phyloP scores from a whole-genome alignment of 2,797 vertebrate genomes.

The Xenopus petersii region DNA sequence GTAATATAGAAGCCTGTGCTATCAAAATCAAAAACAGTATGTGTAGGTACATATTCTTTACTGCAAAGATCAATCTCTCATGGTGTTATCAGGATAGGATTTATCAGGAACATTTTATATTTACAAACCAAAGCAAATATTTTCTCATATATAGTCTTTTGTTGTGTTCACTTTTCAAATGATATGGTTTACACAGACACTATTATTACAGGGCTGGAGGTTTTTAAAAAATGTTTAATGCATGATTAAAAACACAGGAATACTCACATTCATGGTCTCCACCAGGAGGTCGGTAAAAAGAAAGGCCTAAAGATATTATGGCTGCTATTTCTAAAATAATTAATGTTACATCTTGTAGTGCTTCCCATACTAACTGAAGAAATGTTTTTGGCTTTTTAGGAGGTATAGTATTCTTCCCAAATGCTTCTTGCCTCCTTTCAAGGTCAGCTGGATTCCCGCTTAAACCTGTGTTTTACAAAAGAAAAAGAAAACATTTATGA shows the following conservation, averaged over 20 bases:
- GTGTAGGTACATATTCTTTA: no score
- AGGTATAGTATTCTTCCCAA: conserved; percentile 97
- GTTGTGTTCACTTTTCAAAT: no score
- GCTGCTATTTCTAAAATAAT: conserved; percentile 99
- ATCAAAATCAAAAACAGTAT: no score
- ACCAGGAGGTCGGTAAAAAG: conserved; percentile 97
- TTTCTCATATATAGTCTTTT: no score
- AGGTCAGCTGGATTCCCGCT: conserved; percentile 93
- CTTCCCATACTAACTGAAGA: conserved; percentile 99
- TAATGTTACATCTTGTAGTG: conserved; percentile 97
- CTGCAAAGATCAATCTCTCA: no score
- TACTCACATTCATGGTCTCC: conserved; percentile 83
- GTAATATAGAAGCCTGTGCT: no score
- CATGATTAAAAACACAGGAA: background rate
- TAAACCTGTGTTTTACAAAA: conserved; percentile 75
- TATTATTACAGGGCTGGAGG: no score
- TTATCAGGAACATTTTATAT: no score
- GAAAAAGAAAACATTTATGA: background rate
- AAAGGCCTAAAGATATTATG: conserved; percentile 98
- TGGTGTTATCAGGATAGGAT: no score
- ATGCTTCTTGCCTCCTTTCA: conserved; percentile 90
- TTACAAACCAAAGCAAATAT: no score
- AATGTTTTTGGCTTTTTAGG: conserved; percentile 99
- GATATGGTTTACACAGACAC: no score
- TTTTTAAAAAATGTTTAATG: no score